Base-by-base conservation (phyloP, 2,888 invertebrate species). In the Argyresthia goedartella region DNA sequence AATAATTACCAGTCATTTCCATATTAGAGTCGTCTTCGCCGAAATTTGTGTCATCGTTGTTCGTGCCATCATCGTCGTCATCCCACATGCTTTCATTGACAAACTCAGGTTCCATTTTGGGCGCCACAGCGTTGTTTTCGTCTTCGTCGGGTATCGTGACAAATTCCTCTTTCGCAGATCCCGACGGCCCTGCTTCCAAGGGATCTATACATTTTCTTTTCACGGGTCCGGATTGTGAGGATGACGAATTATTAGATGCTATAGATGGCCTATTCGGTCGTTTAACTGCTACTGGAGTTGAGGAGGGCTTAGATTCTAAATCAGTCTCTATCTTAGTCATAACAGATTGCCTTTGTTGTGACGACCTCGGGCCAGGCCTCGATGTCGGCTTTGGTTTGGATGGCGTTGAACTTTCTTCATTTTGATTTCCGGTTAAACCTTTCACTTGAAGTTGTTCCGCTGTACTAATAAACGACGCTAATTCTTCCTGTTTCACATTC, bases 401-500 rank as follows among this genome's bases (percentile, higher is more conserved):
- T 78, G 87, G 85, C 76, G 85, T 84, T 76, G 86, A 85, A 81
- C 82, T 85, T 73, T 87, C 86, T 78, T 87, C 87, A 78, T 85
- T 87, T 67, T 88, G 89, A 88, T 90, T 87, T 76, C 91, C 86
- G 82, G 91, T 91, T 73, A 91, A 78, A 79, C 91, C 91, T 86
- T 91, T 91, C 58, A 91, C 91, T 88, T 91, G 91, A 72, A 91
- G 85, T 66, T 91, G 90, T 85, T 91, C 91, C 73, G 91, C 91
- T 69, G 91, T 91, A 82, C 91, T 91, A 72, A 91, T 90, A 84
- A 91, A 91, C 64, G 90, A 89, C 65, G 91, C 90, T 77, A 91
- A 88, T 58, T 91, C 91, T 78, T 91, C 91, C 81, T 91, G 91
- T 76, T 90, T 90, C 66, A 91, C 91, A 87, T 91, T 91, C 66